A percentile compares a stretch with the other conserved stretches of the same genome.
Evolutionary conservation across 2,888 invertebrate genomes (phyloP).

Genomic region (Xylota sylvarum): DNA sequence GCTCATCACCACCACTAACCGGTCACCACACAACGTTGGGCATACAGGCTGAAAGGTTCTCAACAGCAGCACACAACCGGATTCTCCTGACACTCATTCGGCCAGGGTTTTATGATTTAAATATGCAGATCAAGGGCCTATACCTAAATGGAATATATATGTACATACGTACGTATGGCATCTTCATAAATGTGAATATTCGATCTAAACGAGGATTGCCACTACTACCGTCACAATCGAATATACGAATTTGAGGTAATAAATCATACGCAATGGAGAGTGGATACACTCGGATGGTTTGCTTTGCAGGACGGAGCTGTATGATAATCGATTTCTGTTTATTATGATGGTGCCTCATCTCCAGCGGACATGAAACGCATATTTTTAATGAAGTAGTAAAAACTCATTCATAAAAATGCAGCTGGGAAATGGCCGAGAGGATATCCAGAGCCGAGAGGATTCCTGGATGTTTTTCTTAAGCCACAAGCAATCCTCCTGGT

Average conservation of each 20-base stretch:
- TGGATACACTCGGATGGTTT: slow-evolving; percentile 17
- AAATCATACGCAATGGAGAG: slow-evolving; percentile 72
- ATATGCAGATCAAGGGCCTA: slow-evolving; percentile 74
- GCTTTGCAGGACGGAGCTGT: slow-evolving; percentile 41
- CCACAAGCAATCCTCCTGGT: slow-evolving; percentile 39
- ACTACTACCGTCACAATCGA: slow-evolving; percentile 50
- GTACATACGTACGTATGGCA: slow-evolving; percentile 23
- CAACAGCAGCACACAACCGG: slow-evolving; percentile 66
- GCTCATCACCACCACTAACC: slow-evolving; percentile 59
- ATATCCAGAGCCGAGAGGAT: neutral
- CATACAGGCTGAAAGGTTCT: neutral
- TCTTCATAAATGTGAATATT: slow-evolving; percentile 54
- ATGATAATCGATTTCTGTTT: slow-evolving; percentile 85
- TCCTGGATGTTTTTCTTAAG: slow-evolving; percentile 28
- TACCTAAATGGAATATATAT: slow-evolving; percentile 60
- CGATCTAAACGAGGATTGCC: slow-evolving; percentile 52
- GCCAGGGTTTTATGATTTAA: slow-evolving; percentile 70
- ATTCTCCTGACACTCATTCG: slow-evolving; percentile 69
- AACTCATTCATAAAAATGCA: slow-evolving; percentile 84
- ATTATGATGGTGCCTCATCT: slow-evolving; percentile 78
- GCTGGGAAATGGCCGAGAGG: slow-evolving; percentile 4
- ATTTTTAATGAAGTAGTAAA: slow-evolving; percentile 85
- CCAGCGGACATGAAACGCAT: slow-evolving; percentile 43
- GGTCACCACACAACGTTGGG: slow-evolving; percentile 48
- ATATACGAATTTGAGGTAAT: slow-evolving; percentile 71